Evolutionary conservation across 2,113 vertebrate genomes (phyloP), one percentile per base, ranked within the genome.

Genomic region (Oryzias celebensis): DNA sequence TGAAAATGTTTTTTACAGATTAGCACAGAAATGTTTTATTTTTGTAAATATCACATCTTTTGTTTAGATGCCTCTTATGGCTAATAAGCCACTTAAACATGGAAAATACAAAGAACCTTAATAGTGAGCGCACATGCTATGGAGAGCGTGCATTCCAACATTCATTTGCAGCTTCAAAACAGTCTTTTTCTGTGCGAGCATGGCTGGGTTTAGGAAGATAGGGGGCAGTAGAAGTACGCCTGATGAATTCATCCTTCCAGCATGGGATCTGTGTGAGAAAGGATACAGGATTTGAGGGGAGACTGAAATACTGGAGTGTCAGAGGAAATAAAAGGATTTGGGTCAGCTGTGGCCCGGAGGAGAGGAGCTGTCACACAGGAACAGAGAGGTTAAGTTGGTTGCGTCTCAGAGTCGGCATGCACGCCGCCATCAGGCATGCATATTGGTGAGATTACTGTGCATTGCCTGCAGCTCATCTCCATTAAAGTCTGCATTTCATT

Each of bases 261-360:
- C 46, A n/a, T 71, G 67, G 68, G 59, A 49, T 54, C 15, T 36
- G 23, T 53, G 62, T 64, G 44, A 65, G 44, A 47, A 49, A 46
- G 26, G 23, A 46, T 23, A 8, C 49, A 67, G 24, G 73, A 76
- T 52, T 67, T 62, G 43, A 62, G 64, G 24, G 41, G 51, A 42
- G 28, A 69, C 54, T 5, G 16, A 52, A 42, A 49, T 10, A 3
- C 14, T 20, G 41, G 49, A 54, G 57, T 61, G 62, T 65, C 62
- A 43, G 18, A 23, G 23, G 16, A 61, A 46, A 31, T 4, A 26
- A 53, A 61, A 14, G 61, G 65, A 86, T 90, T 82, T 86, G 77
- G 85, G 86, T 87, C 75, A 85, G 68, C 50, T 42, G 58, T 82
- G 68, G 69, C 83, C 86, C 58, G 68, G 58, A 80, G 88, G 80